Evolutionary conservation across 2,797 vertebrate genomes (phyloP), one percentile per base, ranked within the genome.

Genomic region (Dendrocincla tyrannina): DNA sequence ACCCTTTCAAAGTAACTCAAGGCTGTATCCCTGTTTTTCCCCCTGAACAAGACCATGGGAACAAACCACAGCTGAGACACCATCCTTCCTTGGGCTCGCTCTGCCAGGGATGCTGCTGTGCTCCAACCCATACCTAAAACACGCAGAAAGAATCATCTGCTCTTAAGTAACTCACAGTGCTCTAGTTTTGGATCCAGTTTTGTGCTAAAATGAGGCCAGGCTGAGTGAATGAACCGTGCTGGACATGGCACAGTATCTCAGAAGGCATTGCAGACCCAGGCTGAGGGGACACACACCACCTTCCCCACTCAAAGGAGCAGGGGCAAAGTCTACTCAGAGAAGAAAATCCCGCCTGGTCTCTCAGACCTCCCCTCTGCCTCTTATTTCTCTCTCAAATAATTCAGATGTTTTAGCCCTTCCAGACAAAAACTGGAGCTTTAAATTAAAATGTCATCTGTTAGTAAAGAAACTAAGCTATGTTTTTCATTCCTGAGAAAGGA

Each of bases 361-460:
- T 78, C 41, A 32, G 47, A 60, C 37, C 58, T 73, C 28, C 19
- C 30, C 55, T 59, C 79, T 41, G 35, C 55, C 24, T 18, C 64
- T 68, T 55, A 60, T 82, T 97, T 67, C 78, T 80, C 62, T 76
- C 63, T 63, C 42, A 67, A 88, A 94, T 95, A 69, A 92, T 91
- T 94, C 81, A 92, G 88, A 78, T 94, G 50, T 55, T 96, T 96
- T 44, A 85, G 85, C 52, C 89, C 88, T 89, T 89, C 60, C 84
- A 95, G 87, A 96, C 91, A 94, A 95, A 93, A 95, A n/a, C 49
- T 83, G 86, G 85, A 88, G 92, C 77, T 88, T 86, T 95, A 95
- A 96, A 94, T 96, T 95, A 95, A 97, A 93, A 95, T 97, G 95
- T 96, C 95, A 97, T 96, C 93, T 95, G 77, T 96, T 96, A 91